Conservation (phyloP, 2,113 vertebrate species). For the Pitta sordida region DNA sequence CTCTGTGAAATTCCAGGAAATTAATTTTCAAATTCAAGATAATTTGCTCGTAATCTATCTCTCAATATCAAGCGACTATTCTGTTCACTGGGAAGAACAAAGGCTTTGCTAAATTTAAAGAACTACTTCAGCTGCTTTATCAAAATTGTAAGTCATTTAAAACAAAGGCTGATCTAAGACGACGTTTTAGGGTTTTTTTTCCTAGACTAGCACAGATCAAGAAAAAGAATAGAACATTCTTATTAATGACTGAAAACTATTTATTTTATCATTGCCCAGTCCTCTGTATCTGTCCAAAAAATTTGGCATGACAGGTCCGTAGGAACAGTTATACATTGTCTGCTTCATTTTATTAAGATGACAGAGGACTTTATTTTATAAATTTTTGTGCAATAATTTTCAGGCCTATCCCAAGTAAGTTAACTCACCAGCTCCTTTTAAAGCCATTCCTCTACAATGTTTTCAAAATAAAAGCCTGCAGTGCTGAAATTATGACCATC, state of each 20-base stretch:
- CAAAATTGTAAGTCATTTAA: not conserved
- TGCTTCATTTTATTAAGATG: not conserved
- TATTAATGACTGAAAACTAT: not conserved
- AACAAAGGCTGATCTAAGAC: not conserved
- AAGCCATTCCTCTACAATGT: not conserved
- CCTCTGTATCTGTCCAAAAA: not conserved
- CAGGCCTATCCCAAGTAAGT: not conserved
- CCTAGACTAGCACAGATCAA: not conserved
- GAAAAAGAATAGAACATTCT: not conserved
- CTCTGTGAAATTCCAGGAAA: constrained; percentile 28
- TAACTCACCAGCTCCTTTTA: not conserved
- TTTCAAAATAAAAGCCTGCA: not conserved
- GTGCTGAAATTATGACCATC: not conserved
- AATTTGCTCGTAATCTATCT: constrained; percentile 34
- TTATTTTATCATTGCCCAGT: not conserved
- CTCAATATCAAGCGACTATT: not conserved
- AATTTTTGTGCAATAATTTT: not conserved
- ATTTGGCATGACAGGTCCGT: not conserved
- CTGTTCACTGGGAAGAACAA: constrained; percentile 30
- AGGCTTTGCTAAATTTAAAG: constrained; percentile 23
- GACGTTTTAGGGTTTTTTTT: accelerated
- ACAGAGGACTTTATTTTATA: not conserved
- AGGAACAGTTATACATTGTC: not conserved
- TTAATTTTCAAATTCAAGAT: constrained; percentile 53
- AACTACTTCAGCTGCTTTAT: not conserved